Evolutionary conservation across 2,113 vertebrate species (phyloP).

Genomic region (Gambusia affinis): DNA sequence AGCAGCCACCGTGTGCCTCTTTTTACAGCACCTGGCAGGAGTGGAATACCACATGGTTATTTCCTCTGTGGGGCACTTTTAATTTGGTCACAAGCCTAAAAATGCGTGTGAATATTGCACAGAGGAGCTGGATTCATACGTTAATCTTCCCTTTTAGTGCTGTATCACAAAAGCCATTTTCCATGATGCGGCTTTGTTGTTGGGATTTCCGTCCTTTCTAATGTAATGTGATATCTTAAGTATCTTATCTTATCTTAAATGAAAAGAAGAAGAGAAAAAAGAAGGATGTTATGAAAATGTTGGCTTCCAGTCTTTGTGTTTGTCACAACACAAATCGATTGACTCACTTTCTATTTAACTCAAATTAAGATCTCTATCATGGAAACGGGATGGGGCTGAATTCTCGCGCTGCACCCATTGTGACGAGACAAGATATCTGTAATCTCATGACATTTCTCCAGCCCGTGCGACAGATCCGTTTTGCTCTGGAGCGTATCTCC

Average conservation of each 20-base stretch:
- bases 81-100: conserved; percentile 30
- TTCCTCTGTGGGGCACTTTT: conserved; percentile 14
- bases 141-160: conserved; percentile 46
- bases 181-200: conserved; percentile 48
- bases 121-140: conserved; percentile 37
- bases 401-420: conserved; percentile 16
- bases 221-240: conserved; percentile 44
- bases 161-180: conserved; percentile 20
- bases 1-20: not conserved
- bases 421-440: conserved; percentile 32
- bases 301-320: conserved; percentile 2
- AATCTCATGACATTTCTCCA: conserved; percentile 44
- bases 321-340: conserved; percentile 3
- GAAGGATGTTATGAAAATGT: conserved; percentile 1
- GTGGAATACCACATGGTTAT: conserved; percentile 5
- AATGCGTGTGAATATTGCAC: conserved; percentile 33
- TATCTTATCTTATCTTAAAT: not conserved
- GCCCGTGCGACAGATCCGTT: conserved; percentile 15
- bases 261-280: conserved; percentile 1
- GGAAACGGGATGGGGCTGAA: conserved; percentile 16
- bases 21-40: conserved; percentile 18
- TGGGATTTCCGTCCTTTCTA: conserved; percentile 40
- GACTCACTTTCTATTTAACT: conserved; percentile 22
- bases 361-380: conserved; percentile 24
- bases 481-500: conserved; percentile 26